Conservation (phyloP, 2,888 invertebrate species). For the Parnassius smintheus region DNA sequence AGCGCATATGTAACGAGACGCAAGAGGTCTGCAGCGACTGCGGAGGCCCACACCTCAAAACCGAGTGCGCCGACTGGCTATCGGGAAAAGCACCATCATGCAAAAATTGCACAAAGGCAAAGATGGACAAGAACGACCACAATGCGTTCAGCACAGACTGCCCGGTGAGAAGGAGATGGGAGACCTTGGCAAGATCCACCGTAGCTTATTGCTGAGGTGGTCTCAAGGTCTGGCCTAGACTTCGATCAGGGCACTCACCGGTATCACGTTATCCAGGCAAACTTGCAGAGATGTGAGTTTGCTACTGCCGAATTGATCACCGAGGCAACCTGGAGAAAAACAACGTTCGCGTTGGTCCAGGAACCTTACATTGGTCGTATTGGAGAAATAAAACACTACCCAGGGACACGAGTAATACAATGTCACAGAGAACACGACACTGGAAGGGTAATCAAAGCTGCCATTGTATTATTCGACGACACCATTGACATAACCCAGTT, state of each 20-base stretch:
- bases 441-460: constrained; percentile 13
- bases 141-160: too few relatives aligned
- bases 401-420: too few relatives aligned
- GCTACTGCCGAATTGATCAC: too few relatives aligned
- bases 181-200: neutral
- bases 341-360: too few relatives aligned
- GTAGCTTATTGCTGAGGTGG: neutral
- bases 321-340: too few relatives aligned
- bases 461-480: constrained; percentile 21
- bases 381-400: too few relatives aligned
- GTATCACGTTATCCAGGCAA: neutral
- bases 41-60: neutral
- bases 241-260: too few relatives aligned
- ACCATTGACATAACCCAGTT: neutral
- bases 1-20: too few relatives aligned
- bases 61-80: neutral
- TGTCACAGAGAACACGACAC: too few relatives aligned
- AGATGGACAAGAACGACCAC: neutral
- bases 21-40: neutral
- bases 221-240: neutral
- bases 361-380: too few relatives aligned
- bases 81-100: neutral
- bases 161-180: neutral
- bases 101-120: neutral
- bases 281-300: too few relatives aligned